Conservation (phyloP, 2,888 invertebrate genomes). For the Cheilosia variabilis region DNA sequence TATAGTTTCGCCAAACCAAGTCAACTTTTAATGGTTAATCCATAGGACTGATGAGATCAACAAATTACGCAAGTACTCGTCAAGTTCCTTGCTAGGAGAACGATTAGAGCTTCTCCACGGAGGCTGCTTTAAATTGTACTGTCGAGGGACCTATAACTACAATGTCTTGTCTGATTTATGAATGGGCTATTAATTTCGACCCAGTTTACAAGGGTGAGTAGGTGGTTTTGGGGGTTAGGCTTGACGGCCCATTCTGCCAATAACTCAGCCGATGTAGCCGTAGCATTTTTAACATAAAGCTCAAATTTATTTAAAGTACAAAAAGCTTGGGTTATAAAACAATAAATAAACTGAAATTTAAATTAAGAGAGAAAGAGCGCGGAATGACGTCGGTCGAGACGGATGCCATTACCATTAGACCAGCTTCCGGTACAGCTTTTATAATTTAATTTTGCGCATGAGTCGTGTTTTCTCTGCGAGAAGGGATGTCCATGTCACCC, state of each 20-base stretch:
- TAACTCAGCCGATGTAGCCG: background rate
- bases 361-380: slow-evolving; percentile 6
- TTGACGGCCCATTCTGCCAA: background rate
- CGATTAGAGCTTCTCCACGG: too few relatives aligned
- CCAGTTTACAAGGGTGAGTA: slow-evolving; percentile 10
- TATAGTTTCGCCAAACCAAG: too few relatives aligned
- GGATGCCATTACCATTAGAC: slow-evolving; percentile 5
- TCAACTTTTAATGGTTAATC: too few relatives aligned
- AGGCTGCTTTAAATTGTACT: too few relatives aligned
- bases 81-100: too few relatives aligned
- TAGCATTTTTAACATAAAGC: slow-evolving; percentile 29
- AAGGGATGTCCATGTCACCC: background rate
- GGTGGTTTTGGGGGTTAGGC: background rate
- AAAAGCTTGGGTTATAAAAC: too few relatives aligned
- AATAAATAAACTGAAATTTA: background rate
- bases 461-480: slow-evolving; percentile 35
- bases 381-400: background rate
- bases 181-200: slow-evolving; percentile 44
- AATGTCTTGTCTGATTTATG: slow-evolving; percentile 26
- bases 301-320: slow-evolving; percentile 6
- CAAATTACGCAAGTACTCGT: too few relatives aligned
- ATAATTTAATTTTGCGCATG: slow-evolving; percentile 73
- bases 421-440: slow-evolving; percentile 52
- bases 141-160: background rate
- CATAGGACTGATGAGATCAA: too few relatives aligned